A percentile compares a stretch with the other conserved stretches of the same genome.
phyloP scores from a whole-genome alignment of 2,797 vertebrate species.

The Potorous gilbertii region DNA sequence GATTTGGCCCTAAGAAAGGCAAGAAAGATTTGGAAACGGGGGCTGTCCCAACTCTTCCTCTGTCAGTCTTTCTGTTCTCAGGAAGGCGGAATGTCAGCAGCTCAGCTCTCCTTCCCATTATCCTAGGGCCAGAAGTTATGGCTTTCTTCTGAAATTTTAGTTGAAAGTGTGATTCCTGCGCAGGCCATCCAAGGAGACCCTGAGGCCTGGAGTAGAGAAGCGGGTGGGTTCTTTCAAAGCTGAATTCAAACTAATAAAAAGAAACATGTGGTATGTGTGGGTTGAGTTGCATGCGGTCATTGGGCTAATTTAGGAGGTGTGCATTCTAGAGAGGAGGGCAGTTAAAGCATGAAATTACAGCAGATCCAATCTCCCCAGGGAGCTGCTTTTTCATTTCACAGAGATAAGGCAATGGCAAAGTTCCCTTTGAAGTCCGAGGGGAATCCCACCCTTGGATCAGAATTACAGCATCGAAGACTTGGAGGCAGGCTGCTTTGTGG shows the following conservation, averaged over 20 bases:
- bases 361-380: neutral
- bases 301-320: neutral
- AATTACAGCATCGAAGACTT: neutral
- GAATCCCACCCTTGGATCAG: neutral
- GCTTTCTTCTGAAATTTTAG: neutral
- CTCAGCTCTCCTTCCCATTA: neutral
- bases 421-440: neutral
- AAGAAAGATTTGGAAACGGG: neutral
- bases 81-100: neutral
- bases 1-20: neutral
- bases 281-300: neutral
- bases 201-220: neutral
- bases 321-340: neutral
- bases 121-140: neutral
- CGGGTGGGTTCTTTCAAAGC: neutral
- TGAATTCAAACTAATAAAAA: neutral
- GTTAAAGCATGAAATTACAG: neutral
- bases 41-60: neutral
- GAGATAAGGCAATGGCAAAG: neutral
- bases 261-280: neutral
- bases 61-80: neutral
- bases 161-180: neutral
- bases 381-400: neutral
- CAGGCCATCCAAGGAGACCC: neutral
- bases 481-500: neutral